Conservation (phyloP, 2,888 invertebrate genomes). For the Teleogryllus oceanicus region DNA sequence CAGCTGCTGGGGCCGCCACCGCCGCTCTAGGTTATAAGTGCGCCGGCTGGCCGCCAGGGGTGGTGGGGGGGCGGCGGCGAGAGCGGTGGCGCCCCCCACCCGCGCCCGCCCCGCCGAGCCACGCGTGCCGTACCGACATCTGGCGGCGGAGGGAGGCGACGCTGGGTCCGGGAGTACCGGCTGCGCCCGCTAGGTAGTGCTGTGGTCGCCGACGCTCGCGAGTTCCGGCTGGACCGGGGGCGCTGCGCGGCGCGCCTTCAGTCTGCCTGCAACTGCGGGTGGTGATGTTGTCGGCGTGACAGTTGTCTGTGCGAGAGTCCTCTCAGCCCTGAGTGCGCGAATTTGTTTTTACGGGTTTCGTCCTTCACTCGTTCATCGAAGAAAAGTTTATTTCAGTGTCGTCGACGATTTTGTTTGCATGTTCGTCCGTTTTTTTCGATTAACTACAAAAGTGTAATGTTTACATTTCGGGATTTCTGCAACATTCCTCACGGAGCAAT, state of each 20-base stretch:
- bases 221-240: constrained; percentile 24
- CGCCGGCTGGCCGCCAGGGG: constrained; percentile 32
- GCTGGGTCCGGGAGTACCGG: constrained; percentile 20
- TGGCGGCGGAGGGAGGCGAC: constrained; percentile 21
- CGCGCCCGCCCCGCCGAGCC: not conserved
- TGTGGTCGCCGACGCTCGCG: constrained; percentile 25
- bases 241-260: constrained; percentile 25
- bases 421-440: constrained; percentile 8
- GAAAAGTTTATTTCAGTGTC: constrained; percentile 7
- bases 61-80: too few relatives aligned
- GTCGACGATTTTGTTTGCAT: constrained; percentile 24
- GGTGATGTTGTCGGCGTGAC: constrained; percentile 28
- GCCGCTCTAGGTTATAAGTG: constrained; percentile 53
- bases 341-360: constrained; percentile 22
- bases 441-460: constrained; percentile 1
- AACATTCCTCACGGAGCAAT: not conserved
- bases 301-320: constrained; percentile 11
- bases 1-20: constrained; percentile 41
- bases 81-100: not conserved
- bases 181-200: constrained; percentile 25
- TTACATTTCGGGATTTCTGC: constrained; percentile 3
- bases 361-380: constrained; percentile 20
- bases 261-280: constrained; percentile 31
- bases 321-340: constrained; percentile 20
- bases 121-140: constrained; percentile 20